These are phyloP conservation scores for Anolis carolinensis DNA, from an alignment of 2,113 vertebrate genomes.

Conservation along the genomic window DNA sequence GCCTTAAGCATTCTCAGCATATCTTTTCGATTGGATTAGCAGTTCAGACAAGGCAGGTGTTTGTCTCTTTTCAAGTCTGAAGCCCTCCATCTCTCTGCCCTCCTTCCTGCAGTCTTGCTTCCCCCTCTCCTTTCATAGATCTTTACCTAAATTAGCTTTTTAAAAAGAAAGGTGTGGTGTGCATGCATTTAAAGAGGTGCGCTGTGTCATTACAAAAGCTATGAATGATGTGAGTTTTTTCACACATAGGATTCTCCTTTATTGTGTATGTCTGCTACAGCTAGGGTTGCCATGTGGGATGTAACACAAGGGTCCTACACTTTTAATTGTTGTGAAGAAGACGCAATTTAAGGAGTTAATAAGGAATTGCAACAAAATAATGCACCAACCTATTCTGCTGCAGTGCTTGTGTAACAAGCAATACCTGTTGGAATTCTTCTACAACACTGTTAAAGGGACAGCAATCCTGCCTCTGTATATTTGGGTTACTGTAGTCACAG, in stretches of 20 bases:
- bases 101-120: not conserved
- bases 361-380: too few relatives aligned
- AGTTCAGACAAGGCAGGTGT: constrained; percentile 9
- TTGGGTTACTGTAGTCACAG: too few relatives aligned
- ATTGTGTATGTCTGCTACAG: not conserved
- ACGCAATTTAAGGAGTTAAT: too few relatives aligned
- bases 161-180: rapidly evolving
- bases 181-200: not conserved
- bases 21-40: constrained; percentile 34
- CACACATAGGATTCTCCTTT: not conserved
- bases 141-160: constrained; percentile 1
- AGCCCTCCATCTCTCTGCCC: not conserved
- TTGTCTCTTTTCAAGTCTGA: constrained; percentile 13
- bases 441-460: too few relatives aligned
- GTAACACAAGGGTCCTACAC: too few relatives aligned
- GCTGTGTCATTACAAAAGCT: not conserved
- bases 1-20: constrained; percentile 40
- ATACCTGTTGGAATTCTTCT: too few relatives aligned
- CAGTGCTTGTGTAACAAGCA: too few relatives aligned
- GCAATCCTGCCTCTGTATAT: too few relatives aligned
- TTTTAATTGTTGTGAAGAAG: too few relatives aligned
- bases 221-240: not conserved
- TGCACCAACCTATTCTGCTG: too few relatives aligned
- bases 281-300: too few relatives aligned
- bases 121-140: not conserved